These are phyloP conservation scores for Zaprionus ornatus DNA, from an alignment of 1,140 invertebrate genomes.

Conservation along the genomic window DNA sequence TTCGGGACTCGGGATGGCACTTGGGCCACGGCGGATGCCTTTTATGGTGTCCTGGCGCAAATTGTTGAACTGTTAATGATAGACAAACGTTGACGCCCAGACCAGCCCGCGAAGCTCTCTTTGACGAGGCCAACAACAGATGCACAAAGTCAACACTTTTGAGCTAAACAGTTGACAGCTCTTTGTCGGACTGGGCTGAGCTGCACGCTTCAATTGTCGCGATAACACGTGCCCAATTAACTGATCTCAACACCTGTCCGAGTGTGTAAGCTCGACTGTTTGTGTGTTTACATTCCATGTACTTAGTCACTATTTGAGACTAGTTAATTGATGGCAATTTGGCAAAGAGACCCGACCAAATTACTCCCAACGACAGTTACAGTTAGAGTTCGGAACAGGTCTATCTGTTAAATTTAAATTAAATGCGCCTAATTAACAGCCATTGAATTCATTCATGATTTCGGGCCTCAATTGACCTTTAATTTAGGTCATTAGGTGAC, in stretches of 20 bases:
- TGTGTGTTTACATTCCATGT: neutral
- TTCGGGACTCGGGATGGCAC: constrained; percentile 1
- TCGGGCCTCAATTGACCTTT: constrained; percentile 35
- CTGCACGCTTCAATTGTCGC: constrained; percentile 28
- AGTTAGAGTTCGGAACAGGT: neutral
- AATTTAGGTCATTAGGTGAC: constrained; percentile 27
- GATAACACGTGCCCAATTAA: constrained; percentile 71
- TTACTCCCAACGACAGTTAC: constrained; percentile 37
- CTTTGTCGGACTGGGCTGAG: constrained; percentile 11
- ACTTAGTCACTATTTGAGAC: constrained; percentile 20
- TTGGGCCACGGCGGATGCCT: constrained; percentile 25
- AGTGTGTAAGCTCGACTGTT: neutral
- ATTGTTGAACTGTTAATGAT: constrained; percentile 70
- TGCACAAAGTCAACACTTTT: constrained; percentile 24
- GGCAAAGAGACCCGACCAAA: constrained; percentile 33
- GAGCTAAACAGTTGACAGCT: constrained; percentile 17
- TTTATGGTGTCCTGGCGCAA: constrained; percentile 50
- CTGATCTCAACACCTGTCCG: constrained; percentile 45
- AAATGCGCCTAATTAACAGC: constrained; percentile 60
- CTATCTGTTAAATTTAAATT: constrained; percentile 58
- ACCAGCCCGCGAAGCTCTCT: constrained; percentile 5
- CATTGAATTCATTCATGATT: constrained; percentile 46
- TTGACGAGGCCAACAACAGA: constrained; percentile 41
- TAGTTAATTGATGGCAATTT: constrained; percentile 49
- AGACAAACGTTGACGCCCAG: constrained; percentile 63